Evolutionary conservation across 2,113 vertebrate genomes (phyloP).

Genomic region (Tachysurus vachellii): DNA sequence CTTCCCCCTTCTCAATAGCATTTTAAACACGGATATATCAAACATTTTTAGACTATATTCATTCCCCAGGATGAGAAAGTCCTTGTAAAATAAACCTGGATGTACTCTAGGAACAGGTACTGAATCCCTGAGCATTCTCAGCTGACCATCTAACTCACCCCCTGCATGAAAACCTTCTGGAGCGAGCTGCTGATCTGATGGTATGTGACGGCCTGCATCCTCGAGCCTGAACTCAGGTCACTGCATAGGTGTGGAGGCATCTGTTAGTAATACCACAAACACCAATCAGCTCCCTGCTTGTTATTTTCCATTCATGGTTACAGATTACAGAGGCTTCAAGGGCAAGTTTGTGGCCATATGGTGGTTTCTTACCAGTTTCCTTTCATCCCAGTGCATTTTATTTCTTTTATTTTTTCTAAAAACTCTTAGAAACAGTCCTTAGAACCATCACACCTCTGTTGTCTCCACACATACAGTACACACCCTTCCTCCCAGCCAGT

Average conservation of each 20-base stretch:
- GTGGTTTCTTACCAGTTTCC: neutral
- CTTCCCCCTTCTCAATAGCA: no score
- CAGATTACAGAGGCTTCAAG: neutral
- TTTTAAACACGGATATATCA: neutral
- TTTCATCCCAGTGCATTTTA: neutral
- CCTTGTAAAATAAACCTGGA: neutral
- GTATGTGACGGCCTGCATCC: conserved; percentile 60
- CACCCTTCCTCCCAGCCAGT: neutral
- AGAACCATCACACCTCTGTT: neutral
- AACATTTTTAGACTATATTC: neutral
- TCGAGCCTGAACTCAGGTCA: conserved; percentile 60
- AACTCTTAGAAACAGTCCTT: neutral
- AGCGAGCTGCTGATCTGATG: conserved; percentile 61
- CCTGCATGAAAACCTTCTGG: conserved; percentile 62
- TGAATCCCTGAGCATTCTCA: neutral
- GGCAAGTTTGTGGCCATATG: neutral
- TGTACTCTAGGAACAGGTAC: neutral
- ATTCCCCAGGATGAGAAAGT: neutral
- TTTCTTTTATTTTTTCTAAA: no score
- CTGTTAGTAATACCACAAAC: conserved; percentile 47
- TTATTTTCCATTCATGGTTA: neutral
- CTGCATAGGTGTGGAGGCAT: conserved; percentile 54
- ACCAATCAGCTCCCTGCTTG: neutral
- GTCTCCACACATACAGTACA: neutral
- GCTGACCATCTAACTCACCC: conserved; percentile 5